A percentile compares a stretch with the other conserved stretches of the same genome.
Conservation (phyloP, 2,797 vertebrate species). For the Galago senegalensis region DNA sequence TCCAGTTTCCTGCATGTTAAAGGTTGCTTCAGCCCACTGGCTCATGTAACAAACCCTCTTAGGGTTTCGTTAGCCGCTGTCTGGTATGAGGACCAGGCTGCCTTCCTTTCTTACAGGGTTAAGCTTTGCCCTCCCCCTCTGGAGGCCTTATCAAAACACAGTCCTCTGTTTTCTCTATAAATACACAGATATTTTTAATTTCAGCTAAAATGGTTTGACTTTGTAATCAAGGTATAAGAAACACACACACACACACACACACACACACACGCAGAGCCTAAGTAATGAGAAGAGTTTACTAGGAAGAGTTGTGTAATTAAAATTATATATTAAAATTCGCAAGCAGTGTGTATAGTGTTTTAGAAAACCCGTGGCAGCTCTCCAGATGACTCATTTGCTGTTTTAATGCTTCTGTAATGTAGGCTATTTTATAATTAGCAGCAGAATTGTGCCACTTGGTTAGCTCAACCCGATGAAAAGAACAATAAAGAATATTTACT, state of each 20-base stretch:
- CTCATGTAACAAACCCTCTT: conserved; percentile 89
- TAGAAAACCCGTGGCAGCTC: conserved; percentile 57
- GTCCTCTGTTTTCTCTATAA: conserved; percentile 79
- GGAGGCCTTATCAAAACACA: conserved; percentile 81
- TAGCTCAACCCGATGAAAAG: conserved; percentile 51
- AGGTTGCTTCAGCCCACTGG: conserved; percentile 89
- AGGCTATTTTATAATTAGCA: conserved; percentile 63
- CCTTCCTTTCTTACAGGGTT: conserved; percentile 70
- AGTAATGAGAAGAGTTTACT: conserved; percentile 61
- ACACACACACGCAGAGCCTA: neutral
- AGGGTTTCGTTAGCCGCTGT: conserved; percentile 86
- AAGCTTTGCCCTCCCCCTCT: conserved; percentile 66
- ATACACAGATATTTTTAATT: conserved; percentile 79
- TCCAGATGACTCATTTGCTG: conserved; percentile 73
- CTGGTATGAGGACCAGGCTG: conserved; percentile 68
- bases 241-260: neutral
- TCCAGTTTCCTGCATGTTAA: conserved; percentile 88
- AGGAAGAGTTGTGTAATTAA: conserved; percentile 74
- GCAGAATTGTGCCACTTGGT: conserved; percentile 56
- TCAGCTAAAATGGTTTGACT: conserved; percentile 66
- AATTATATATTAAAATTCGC: conserved; percentile 77
- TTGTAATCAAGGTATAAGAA: conserved; percentile 80
- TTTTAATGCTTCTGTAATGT: conserved; percentile 66
- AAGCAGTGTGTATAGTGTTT: conserved; percentile 47
- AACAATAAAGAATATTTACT: conserved; percentile 68